Evolutionary conservation across 2,888 invertebrate species (phyloP), one percentile per base, ranked within the genome.

Genomic region (Cheilosia soror): DNA sequence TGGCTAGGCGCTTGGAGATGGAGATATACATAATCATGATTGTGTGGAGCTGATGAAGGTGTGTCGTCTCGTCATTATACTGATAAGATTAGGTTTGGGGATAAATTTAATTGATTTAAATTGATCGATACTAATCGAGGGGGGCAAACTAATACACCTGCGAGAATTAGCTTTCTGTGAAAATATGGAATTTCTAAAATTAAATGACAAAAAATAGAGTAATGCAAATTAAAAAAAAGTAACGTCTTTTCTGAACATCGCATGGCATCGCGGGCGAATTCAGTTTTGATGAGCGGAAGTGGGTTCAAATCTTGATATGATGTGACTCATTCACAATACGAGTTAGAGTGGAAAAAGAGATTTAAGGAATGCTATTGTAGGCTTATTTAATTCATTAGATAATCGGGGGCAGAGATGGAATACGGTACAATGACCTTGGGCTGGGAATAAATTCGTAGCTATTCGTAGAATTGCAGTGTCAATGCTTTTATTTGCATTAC

Each of bases 291-390:
- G 42, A 72, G 37, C 79, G 79, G 79, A 79, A 79, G 65, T 58
- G 47, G n/a, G 27, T 58, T 57, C 11, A 57, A 75, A 63, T 55
- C 42, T 27, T 27, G 49, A 11, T 44, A 42, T 31, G n/a, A 47
- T 47, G 29, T 73, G 73, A 84, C 44, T 76, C 84, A 76, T 84
- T 84, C 80, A 84, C 80, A 80, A 71, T 77, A 15, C 4, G 42
- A 53, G 63, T 29, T 53, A 77, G 58, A 47, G 47, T 7, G 37
- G 11, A 9, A 44, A 58, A 5, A 57, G 63, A 69, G 62, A 37
- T 51, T 27, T 11, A 20, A 58, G 76, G 76, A 63, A 71, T 71
- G 33, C 84, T 44, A 76, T 76, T 80, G 55, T 60, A 6, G 9
- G 47, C 63, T 66, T 69, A 62, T 85, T 76, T 66, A 11, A 60